Evolutionary conservation across 2,888 invertebrate species (phyloP), one percentile per base, ranked within the genome.

Genomic region (Nematopogon swammerdamellus): DNA sequence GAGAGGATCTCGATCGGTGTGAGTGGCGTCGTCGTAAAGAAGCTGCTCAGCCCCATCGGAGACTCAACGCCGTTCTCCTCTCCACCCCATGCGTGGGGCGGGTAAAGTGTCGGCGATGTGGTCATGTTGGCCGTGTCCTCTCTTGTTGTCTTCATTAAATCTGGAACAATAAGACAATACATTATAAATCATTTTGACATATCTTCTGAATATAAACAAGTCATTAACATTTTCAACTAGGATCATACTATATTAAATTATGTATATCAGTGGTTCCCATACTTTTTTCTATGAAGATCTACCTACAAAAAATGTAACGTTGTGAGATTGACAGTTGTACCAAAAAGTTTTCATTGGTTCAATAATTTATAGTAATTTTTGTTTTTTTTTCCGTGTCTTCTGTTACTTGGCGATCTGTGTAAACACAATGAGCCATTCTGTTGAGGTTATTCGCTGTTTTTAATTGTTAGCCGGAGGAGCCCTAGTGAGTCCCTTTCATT

Each of bases 41-140:
- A 66, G 57, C 66, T 66, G 57, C 67, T 58, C 56, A 63, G 69
- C 53, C 65, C 61, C 53, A 64, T 56, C 53, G 72, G 67, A 63
- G 71, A 72, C 55, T 64, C 72, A 63, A 64, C 67, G 67, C 71
- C 74, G 52, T 66, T 59, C 52, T 59, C 58, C 58, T 74, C 75
- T 74, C 74, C 73, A 62, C 68, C 70, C 59, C 67, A 68, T 8
- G 25, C 8, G 25, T 25, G 25, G 52, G 75, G 72, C 63, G 76
- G 73, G 70, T 70, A 63, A 61, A 64, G 63, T 64, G 72, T 74
- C 65, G 73, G 66, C 65, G 61, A 64, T 67, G 73, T 75, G 67
- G 75, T 67, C 62, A 65, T 71, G 63, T 67, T 68, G 60, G 64
- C 64, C 68, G 72, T 68, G 69, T 65, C 69, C 63, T 69, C 65